Base-by-base conservation (phyloP, 53 echinoderm and acorn worm species). In the Temnopleurus reevesii region DNA sequence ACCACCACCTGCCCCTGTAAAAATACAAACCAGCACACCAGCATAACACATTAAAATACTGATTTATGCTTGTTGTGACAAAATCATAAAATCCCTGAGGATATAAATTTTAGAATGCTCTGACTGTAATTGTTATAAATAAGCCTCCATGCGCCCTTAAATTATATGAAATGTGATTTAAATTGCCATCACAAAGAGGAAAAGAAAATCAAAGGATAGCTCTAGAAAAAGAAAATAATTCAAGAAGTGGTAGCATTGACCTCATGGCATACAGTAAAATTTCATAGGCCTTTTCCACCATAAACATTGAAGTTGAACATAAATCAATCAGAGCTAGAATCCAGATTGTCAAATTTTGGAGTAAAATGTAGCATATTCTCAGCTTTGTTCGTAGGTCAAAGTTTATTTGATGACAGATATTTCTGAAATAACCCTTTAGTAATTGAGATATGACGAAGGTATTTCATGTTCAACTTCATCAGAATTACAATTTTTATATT, bases 41-140 rank as follows among this genome's bases (percentile, higher is more conserved):
- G n/a, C 71, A 71, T 38, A 71, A 71, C 71, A 71, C 71, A 71
- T 71, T 41, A 71, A 71, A 71, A 36, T 5, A 34, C 65, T 71
- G 71, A 71, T 71, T 71, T 71, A 71, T 71, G 41, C 41, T 23
- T 71, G 71, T 71, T 71, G 71, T 71, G 71, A 71, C 71, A 71
- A 41, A 71, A 71, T 41, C 71, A 71, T 71, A 71, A 71, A 71
- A 38, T n/a, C 19, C 23, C 71, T 71, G 2, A 41, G 41, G 41
- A 13, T n/a, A 71, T 41, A 71, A 71, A 71, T 71, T 71, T 41
- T n/a, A 30, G 41, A 23, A 71, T 41, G 23, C 36, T 41, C 41
- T 41, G 36, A n/a, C 19, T n/a, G 19, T 71, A 65, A 38, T 2
- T 38, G n/a, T 41, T 63, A 31, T 21, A 63, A 1, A 56, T 1